Conservation (phyloP, 2,888 invertebrate species). For the Oxycera nigricornis region DNA sequence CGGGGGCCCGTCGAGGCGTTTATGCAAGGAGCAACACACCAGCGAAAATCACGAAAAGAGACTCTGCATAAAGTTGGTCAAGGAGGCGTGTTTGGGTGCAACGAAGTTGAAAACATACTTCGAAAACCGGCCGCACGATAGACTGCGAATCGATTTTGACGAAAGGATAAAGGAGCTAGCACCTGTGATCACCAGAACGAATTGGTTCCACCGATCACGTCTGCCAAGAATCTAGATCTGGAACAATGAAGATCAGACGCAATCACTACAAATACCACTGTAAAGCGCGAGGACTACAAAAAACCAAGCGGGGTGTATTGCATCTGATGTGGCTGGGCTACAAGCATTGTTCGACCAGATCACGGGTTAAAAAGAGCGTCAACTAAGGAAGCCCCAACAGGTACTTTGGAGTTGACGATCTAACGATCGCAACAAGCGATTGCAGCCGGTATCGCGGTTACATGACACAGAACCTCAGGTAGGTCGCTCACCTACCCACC, state of each 20-base stretch:
- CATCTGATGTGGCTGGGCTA: slow-evolving; percentile 39
- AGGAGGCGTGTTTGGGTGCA: not conserved
- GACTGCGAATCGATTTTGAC: not conserved
- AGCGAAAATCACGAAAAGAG: not conserved
- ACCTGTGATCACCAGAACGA: not conserved
- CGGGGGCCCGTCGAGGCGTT: not conserved
- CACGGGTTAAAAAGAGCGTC: slow-evolving; percentile 31
- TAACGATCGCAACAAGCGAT: slow-evolving; percentile 15
- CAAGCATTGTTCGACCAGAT: slow-evolving; percentile 40
- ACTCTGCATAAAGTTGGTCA: not conserved
- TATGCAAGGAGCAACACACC: not conserved
- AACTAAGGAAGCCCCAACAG: not conserved
- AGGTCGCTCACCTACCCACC: not conserved
- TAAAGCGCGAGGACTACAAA: slow-evolving; percentile 42
- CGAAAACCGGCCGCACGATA: not conserved
- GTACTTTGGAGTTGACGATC: not conserved
- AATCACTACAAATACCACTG: slow-evolving; percentile 41
- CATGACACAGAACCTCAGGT: slow-evolving; percentile 1
- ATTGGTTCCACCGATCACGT: not conserved
- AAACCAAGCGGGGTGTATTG: slow-evolving; percentile 39
- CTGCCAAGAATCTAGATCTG: slow-evolving; percentile 2
- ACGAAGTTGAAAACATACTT: not conserved
- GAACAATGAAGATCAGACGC: slow-evolving; percentile 48
- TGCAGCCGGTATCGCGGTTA: not conserved
- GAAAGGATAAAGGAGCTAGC: no score